Conservation (phyloP, 2,888 invertebrate genomes). For the Drosophila imparisetae region DNA sequence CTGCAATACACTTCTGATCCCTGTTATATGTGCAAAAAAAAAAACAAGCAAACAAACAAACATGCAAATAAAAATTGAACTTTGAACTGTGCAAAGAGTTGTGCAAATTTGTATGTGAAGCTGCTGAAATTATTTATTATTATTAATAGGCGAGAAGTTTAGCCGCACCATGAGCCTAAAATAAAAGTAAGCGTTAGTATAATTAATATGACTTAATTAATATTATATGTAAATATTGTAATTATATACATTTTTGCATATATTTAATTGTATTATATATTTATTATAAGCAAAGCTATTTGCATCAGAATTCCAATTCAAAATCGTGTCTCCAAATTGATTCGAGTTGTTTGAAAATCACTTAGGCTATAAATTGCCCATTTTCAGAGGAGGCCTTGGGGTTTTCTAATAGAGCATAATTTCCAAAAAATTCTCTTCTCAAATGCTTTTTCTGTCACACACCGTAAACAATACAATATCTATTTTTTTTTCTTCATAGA, state of each 20-base stretch:
- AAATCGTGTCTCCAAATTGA: not conserved
- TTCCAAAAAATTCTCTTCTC: not conserved
- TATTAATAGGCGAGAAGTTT: not conserved
- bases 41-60: not conserved
- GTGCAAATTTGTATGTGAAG: not conserved
- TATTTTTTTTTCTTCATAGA: not conserved
- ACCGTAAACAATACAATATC: not conserved
- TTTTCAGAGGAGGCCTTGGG: not conserved
- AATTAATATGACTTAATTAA: not conserved
- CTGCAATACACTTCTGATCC: constrained; percentile 92
- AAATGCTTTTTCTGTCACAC: not conserved
- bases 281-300: not conserved
- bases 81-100: not conserved
- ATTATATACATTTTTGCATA: no score
- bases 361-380: no score
- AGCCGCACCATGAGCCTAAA: not conserved
- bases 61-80: not conserved
- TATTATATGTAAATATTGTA: not conserved
- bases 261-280: not conserved
- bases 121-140: not conserved
- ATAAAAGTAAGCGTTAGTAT: not conserved
- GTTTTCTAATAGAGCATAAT: not conserved
- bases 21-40: constrained; percentile 84
- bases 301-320: not conserved
- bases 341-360: no score